Percentiles rank a stretch among this genome's conserved stretches.
Evolutionary conservation across 2,888 invertebrate genomes (phyloP).

Genomic region (Carpatolechia fugitivella): DNA sequence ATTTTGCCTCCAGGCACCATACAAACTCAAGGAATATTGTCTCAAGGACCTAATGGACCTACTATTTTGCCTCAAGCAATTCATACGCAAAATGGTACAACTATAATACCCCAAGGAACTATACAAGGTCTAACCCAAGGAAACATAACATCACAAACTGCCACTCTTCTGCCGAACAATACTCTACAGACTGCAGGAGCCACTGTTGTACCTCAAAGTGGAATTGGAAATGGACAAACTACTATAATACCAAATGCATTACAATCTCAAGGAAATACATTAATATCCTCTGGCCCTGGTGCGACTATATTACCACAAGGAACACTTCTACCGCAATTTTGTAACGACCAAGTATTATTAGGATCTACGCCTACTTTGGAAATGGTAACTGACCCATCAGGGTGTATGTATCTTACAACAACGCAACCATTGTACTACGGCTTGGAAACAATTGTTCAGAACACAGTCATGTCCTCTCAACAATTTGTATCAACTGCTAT

Average conservation of each 20-base stretch:
- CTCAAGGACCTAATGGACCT: slow-evolving; percentile 77
- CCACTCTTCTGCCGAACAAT: slow-evolving; percentile 61
- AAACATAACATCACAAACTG: slow-evolving; percentile 61
- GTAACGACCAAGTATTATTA: slow-evolving; percentile 81
- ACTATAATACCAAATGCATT: slow-evolving; percentile 72
- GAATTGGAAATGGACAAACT: slow-evolving; percentile 71
- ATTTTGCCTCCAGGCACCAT: slow-evolving; percentile 79
- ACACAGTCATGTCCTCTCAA: slow-evolving; percentile 93
- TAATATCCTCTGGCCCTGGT: slow-evolving; percentile 67
- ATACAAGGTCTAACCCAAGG: slow-evolving; percentile 64
- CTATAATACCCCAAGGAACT: slow-evolving; percentile 81
- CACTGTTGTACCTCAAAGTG: slow-evolving; percentile 70
- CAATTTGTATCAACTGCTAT: slow-evolving; percentile 90
- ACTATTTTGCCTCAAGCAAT: slow-evolving; percentile 81
- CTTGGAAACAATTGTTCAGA: slow-evolving; percentile 91
- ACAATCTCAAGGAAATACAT: slow-evolving; percentile 74
- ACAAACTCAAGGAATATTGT: slow-evolving; percentile 72
- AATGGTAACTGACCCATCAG: slow-evolving; percentile 81
- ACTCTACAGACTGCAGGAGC: slow-evolving; percentile 62
- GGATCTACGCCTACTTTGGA: slow-evolving; percentile 81
- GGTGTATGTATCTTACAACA: slow-evolving; percentile 80
- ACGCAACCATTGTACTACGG: slow-evolving; percentile 90
- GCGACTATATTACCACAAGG: slow-evolving; percentile 82
- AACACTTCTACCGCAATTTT: slow-evolving; percentile 73
- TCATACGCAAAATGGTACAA: slow-evolving; percentile 79